Conservation (phyloP, 2,888 invertebrate genomes). For the Quadroppia sp. region DNA sequence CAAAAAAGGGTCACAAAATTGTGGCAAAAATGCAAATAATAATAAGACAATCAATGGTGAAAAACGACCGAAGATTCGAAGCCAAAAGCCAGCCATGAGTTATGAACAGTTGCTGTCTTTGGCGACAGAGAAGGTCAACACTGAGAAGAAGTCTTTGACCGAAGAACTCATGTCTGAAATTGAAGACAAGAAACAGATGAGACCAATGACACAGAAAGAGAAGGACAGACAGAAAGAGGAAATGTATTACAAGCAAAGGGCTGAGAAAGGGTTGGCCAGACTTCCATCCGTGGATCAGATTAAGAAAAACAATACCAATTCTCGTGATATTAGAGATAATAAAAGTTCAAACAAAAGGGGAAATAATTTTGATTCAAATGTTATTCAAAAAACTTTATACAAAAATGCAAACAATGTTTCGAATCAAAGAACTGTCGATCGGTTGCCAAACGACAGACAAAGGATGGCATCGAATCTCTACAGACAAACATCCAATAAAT, state of each 20-base stretch:
- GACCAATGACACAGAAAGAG: constrained; percentile 45
- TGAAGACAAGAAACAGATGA: constrained; percentile 43
- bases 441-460: background rate
- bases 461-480: background rate
- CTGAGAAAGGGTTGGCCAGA: constrained; percentile 24
- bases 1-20: background rate
- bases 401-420: background rate
- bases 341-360: background rate
- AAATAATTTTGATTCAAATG: constrained; percentile 3
- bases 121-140: constrained; percentile 33
- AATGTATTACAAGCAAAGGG: constrained; percentile 35
- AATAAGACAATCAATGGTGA: background rate
- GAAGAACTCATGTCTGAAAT: constrained; percentile 39
- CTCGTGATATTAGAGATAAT: background rate
- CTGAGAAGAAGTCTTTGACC: constrained; percentile 23
- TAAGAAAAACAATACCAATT: background rate
- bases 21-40: background rate
- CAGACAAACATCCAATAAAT: background rate
- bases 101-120: constrained; percentile 36
- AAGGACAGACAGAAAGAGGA: constrained; percentile 43
- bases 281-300: constrained; percentile 5
- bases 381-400: background rate
- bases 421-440: constrained; percentile 12
- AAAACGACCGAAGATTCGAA: background rate
- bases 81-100: constrained; percentile 24